Percentiles rank a stretch among this genome's conserved stretches.
phyloP scores from a whole-genome alignment of 2,797 vertebrate species.

The Poeciliopsis infans region DNA sequence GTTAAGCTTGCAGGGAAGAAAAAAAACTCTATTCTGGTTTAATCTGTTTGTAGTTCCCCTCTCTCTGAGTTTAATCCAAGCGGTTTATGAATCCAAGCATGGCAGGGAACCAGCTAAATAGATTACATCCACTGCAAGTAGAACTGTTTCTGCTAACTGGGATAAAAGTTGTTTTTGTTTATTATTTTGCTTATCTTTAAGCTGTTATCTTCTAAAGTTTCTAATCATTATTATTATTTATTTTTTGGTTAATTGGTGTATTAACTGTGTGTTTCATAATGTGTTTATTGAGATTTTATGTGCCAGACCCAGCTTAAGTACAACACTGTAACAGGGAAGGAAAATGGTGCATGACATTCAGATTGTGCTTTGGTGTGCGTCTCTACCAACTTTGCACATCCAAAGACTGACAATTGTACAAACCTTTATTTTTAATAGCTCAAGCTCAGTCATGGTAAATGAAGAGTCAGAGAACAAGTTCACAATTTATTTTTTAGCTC shows the following conservation, averaged over 20 bases:
- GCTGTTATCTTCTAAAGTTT: background rate
- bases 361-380: background rate
- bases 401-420: background rate
- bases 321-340: background rate
- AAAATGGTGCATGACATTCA: background rate
- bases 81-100: conserved; percentile 39
- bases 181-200: background rate
- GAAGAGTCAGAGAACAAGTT: background rate
- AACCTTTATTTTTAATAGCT: background rate
- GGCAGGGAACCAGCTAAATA: conserved; percentile 33
- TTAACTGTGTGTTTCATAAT: background rate
- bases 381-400: background rate
- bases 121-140: conserved; percentile 25
- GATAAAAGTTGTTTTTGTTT: conserved; percentile 12
- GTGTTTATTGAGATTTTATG: background rate
- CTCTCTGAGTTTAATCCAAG: conserved; percentile 37
- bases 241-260: background rate
- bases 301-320: background rate
- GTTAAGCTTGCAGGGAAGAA: background rate
- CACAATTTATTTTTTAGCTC: background rate
- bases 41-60: conserved; percentile 10
- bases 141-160: conserved; percentile 13
- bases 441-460: background rate
- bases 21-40: conserved; percentile 21
- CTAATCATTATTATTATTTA: no score